Evolutionary conservation across 37 sponge, comb jelly and placozoan genomes (phyloP).

Genomic region (Corticium candelabrum): DNA sequence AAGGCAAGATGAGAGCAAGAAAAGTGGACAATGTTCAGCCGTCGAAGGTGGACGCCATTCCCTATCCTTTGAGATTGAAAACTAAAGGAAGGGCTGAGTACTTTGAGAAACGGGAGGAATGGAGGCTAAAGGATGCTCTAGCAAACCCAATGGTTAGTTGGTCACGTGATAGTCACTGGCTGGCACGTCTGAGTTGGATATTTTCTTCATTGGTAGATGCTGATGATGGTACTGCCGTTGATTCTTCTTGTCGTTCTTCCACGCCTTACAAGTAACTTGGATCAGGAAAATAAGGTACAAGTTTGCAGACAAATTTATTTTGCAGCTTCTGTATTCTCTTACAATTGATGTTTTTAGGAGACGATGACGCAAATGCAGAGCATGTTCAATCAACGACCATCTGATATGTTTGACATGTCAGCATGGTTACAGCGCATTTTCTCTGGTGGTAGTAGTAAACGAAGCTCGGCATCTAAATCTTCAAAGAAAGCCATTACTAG

Average conservation of each 20-base stretch:
- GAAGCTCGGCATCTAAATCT: too few species aligned
- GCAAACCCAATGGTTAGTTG: conserved; percentile 79
- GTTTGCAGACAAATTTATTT: neutral
- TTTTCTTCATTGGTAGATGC: conserved; percentile 26
- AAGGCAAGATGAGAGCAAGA: conserved; percentile 73
- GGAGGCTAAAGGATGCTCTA: conserved; percentile 50
- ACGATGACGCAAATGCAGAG: neutral
- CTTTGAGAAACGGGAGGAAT: conserved; percentile 80
- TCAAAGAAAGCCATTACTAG: too few species aligned
- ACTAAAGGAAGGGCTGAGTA: conserved; percentile 48
- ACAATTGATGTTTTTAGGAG: conserved; percentile 7
- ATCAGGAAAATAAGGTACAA: conserved; percentile 57
- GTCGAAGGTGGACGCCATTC: conserved; percentile 31
- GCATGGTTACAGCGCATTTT: neutral
- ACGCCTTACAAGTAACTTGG: conserved; percentile 65
- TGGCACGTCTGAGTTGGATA: neutral
- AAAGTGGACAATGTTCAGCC: conserved; percentile 63
- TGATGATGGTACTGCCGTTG: conserved; percentile 71
- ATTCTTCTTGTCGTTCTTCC: conserved; percentile 76
- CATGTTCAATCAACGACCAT: neutral
- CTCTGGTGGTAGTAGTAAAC: too few species aligned
- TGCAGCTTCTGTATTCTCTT: neutral
- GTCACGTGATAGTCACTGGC: neutral
- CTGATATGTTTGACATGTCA: neutral
- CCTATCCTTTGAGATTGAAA: conserved; percentile 74